These are phyloP conservation scores for Leptopilina boulardi DNA, from an alignment of 1,140 invertebrate genomes.

Conservation along the genomic window DNA sequence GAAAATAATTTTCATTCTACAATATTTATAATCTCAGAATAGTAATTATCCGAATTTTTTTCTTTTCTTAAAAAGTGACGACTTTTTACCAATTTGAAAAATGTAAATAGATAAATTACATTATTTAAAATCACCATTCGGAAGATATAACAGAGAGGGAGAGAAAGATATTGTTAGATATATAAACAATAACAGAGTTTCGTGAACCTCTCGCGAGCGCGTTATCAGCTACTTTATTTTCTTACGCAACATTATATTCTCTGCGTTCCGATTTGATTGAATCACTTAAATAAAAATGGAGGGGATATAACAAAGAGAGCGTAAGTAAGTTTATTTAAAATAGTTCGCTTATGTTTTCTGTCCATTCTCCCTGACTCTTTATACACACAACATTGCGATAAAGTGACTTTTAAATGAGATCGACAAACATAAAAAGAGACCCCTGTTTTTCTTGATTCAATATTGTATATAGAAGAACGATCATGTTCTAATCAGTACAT, in stretches of 20 bases:
- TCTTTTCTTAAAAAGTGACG: no score
- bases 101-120: no score
- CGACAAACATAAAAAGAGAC: neutral
- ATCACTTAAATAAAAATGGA: constrained; percentile 24
- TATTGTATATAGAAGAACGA: neutral
- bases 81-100: no score
- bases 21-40: no score
- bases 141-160: no score
- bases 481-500: constrained; percentile 12
- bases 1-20: no score
- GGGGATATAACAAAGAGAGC: constrained; percentile 4
- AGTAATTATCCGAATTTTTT: no score
- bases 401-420: constrained; percentile 20
- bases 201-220: neutral
- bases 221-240: constrained; percentile 9
- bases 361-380: constrained; percentile 15
- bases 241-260: neutral
- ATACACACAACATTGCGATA: neutral
- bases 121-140: no score
- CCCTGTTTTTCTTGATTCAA: constrained; percentile 7
- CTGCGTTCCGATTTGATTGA: constrained; percentile 24
- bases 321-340: constrained; percentile 13
- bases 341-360: neutral
- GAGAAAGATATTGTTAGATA: neutral
- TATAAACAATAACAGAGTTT: constrained; percentile 31